Evolutionary conservation across 2,797 vertebrate species (phyloP).

Genomic region (Podarcis siculus): DNA sequence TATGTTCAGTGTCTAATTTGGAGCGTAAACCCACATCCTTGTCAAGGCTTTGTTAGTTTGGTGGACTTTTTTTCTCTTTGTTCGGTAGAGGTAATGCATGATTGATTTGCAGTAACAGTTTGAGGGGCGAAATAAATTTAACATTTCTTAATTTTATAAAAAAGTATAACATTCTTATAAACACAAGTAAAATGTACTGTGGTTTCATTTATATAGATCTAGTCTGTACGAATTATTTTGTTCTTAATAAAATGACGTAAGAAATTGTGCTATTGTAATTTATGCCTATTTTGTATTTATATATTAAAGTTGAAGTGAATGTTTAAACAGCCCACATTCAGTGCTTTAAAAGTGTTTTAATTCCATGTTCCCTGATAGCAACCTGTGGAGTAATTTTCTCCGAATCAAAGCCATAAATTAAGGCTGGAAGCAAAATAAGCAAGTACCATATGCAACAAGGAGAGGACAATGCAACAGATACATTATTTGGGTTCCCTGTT

Average conservation of each 20-base stretch:
- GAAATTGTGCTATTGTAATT: constrained; percentile 67
- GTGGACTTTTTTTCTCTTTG: constrained; percentile 61
- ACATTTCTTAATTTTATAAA: constrained; percentile 76
- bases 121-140: constrained; percentile 61
- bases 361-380: constrained; percentile 9
- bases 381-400: background rate
- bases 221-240: constrained; percentile 80
- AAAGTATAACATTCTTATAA: constrained; percentile 71
- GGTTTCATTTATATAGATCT: constrained; percentile 84
- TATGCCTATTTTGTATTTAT: constrained; percentile 72
- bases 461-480: background rate
- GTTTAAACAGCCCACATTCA: constrained; percentile 44
- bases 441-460: background rate
- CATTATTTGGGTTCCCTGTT: constrained; percentile 1
- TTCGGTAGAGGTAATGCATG: constrained; percentile 77
- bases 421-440: constrained; percentile 11
- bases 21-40: constrained; percentile 57
- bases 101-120: constrained; percentile 73
- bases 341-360: constrained; percentile 37
- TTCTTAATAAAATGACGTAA: constrained; percentile 77
- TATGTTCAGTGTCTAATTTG: constrained; percentile 72
- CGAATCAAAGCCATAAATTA: background rate
- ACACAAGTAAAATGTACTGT: constrained; percentile 83
- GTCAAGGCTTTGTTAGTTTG: constrained; percentile 61
- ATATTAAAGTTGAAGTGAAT: constrained; percentile 57